Evolutionary conservation across 2,797 vertebrate species (phyloP), one percentile per base, ranked within the genome.

Genomic region (Cephalopachus bancanus): DNA sequence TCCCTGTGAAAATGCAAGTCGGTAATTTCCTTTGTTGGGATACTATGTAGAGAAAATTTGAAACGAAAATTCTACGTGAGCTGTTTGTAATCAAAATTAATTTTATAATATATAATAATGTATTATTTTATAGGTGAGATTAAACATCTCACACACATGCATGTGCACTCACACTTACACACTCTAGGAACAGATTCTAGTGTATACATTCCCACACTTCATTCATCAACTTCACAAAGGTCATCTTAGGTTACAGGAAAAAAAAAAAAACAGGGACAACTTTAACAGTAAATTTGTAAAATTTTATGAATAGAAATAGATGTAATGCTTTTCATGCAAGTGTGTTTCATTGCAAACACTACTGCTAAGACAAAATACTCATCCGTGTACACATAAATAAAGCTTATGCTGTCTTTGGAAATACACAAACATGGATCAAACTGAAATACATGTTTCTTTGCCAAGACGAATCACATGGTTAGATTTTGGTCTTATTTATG

Each of bases 11-110:
- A 97, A 91, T 9, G 78, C 79, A 71, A 91, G 55, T 55, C 2
- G 80, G 30, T 11, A 55, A 65, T 79, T 91, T 81, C 4, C n/a
- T 67, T 89, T 92, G 22, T 10, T 88, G 30, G 16, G 33, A 60
- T 84, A 86, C 55, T 55, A 62, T 44, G 10, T 17, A 79, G 53
- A 67, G 24, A 92, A 91, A 83, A 96, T 67, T 76, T 17, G n/a
- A 95, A 95, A 71, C 57, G 19, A 91, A 95, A 95, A 5, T n/a
- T 81, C 24, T 65, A 37, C 1, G 51, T 83, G 53, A 95, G 20
- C 6, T 89, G 33, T 65, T 87, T 71, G 9, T 33, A 89, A 95
- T 76, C 5, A 71, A 71, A 88, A 86, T 81, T 94, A 69, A n/a
- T 83, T 71, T 94, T 81, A 81, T 72, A 57, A 24, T 12, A 15